Base-by-base conservation (phyloP, 2,888 invertebrate genomes). In the Andrena flavipes region DNA sequence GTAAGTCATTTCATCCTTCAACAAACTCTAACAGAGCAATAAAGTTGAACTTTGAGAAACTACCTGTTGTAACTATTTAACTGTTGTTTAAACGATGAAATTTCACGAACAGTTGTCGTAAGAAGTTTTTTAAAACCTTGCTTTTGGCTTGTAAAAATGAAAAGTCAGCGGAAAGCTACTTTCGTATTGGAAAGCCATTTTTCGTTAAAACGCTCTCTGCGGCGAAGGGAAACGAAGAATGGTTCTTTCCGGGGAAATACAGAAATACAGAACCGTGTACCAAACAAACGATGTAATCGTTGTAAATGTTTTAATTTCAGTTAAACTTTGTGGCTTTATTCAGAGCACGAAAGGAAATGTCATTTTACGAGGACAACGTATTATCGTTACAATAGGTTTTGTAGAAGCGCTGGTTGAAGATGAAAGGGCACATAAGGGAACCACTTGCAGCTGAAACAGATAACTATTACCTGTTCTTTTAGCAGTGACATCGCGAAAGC, bases 171-270 rank as follows among this genome's bases (percentile, higher is more conserved):
- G 59, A 69, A 75, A 63, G 64, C 60, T 64, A 74, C 65, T 69
- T 56, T 68, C 65, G 74, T 84, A 84, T 85, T 56, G 80, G 76
- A 81, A 84, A 73, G 35, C 76, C 70, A 78, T 84, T 73, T 85
- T 86, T 86, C 83, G 84, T 85, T 65, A 79, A 64, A 72, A 59
- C 74, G 59, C 60, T 75, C 54, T 68, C n/a, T 35, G 23, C 54
- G 51, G n/a, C 59, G 42, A 54, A 59, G 68, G 69, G 56, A 77
- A 68, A 59, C 63, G 49, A 56, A 62, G 13, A 29, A 30, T 6
- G 54, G 69, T 72, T 63, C 30, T 54, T 64, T 54, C n/a, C 56
- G 54, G 60, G 67, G 80, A 77, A 79, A 72, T 60, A 48, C 67
- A 56, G 56, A 48, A 68, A 63, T 69, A 20, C 20, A 29, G 23